Evolutionary conservation across 2,113 vertebrate genomes (phyloP).

Genomic region (Dunckerocampus dactyliophorus): DNA sequence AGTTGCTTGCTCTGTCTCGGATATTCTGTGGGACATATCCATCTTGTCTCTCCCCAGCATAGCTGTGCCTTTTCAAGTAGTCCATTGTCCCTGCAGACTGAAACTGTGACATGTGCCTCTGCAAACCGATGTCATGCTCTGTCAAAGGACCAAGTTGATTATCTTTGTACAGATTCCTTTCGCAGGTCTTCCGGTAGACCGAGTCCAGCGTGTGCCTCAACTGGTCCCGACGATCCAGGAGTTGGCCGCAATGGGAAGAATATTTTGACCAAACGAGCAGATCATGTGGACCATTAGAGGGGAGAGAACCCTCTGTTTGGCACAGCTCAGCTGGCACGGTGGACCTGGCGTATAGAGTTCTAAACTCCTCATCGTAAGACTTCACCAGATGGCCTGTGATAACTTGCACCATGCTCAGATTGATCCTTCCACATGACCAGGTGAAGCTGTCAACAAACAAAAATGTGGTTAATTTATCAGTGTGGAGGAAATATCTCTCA

Average conservation of each 20-base stretch:
- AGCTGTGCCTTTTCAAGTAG: conserved; percentile 90
- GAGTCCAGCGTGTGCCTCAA: conserved; percentile 78
- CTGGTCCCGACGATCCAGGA: conserved; percentile 75
- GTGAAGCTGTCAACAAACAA: conserved; percentile 78
- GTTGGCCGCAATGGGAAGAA: conserved; percentile 71
- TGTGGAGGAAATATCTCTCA: background rate
- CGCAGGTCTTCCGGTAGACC: conserved; percentile 76
- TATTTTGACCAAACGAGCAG: conserved; percentile 69
- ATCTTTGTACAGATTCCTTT: conserved; percentile 68
- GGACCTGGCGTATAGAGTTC: conserved; percentile 89
- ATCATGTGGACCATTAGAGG: conserved; percentile 70
- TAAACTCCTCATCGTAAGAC: conserved; percentile 93
- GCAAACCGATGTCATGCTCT: conserved; percentile 65
- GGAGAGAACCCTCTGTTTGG: conserved; percentile 62
- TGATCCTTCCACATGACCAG: conserved; percentile 95
- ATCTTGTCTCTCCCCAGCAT: conserved; percentile 87
- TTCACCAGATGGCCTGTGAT: conserved; percentile 90
- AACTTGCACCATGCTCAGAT: conserved; percentile 94
- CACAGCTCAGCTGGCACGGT: conserved; percentile 73
- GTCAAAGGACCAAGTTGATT: conserved; percentile 68
- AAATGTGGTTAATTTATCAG: background rate
- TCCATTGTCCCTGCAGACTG: conserved; percentile 73
- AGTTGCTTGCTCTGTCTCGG: conserved; percentile 70
- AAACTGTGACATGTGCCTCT: conserved; percentile 67
- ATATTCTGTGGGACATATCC: conserved; percentile 70